Conservation (phyloP, 1,140 invertebrate species). For the Adelges cooleyi region DNA sequence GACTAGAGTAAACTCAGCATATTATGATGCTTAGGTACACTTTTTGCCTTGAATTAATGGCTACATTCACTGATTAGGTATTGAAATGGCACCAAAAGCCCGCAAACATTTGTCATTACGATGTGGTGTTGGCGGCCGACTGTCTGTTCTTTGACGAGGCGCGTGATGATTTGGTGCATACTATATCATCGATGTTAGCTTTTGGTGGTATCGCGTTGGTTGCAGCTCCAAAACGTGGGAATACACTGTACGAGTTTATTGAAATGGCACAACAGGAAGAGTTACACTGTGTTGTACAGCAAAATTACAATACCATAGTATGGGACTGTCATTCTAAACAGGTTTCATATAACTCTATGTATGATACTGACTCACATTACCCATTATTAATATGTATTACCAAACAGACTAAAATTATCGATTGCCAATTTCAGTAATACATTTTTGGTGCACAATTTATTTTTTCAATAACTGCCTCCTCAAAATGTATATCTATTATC, state of each 20-base stretch:
- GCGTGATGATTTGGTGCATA: constrained; percentile 54
- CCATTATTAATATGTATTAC: constrained; percentile 44
- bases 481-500: too few relatives aligned
- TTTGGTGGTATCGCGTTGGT: constrained; percentile 54
- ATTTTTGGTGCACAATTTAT: too few relatives aligned
- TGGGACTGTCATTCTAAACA: constrained; percentile 54
- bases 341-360: constrained; percentile 45
- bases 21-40: not conserved
- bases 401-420: constrained; percentile 9
- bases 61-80: constrained; percentile 37
- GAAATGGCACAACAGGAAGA: constrained; percentile 47
- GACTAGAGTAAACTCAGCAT: too few relatives aligned
- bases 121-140: constrained; percentile 63
- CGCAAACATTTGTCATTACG: constrained; percentile 41
- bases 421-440: constrained; percentile 19
- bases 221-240: constrained; percentile 62
- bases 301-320: constrained; percentile 50
- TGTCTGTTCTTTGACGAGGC: constrained; percentile 76
- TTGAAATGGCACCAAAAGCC: constrained; percentile 40
- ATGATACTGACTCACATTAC: constrained; percentile 56
- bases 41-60: constrained; percentile 33
- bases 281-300: constrained; percentile 45
- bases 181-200: constrained; percentile 55
- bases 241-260: constrained; percentile 58
- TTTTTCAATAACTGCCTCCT: too few relatives aligned